Base-by-base conservation (phyloP, 2,888 invertebrate genomes). In the Cyrtodaria siliqua region DNA sequence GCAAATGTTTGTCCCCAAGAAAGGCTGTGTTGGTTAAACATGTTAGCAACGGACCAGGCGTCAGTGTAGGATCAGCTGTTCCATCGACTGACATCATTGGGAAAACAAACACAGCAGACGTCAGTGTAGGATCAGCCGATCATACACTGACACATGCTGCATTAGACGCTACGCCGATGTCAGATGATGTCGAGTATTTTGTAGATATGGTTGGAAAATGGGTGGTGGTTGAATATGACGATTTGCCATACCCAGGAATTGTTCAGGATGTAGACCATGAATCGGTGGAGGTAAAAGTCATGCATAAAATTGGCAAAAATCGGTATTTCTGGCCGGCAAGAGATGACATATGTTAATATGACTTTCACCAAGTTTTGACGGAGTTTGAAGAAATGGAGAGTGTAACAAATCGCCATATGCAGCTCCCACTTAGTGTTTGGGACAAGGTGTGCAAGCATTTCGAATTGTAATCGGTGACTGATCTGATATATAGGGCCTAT, bases 191-290 rank as follows among this genome's bases (percentile, higher is more conserved):
- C 6, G 49, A 49, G 6, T n/a, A 14, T 8, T 49, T 16, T 56
- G 33, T 16, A 24, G n/a, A 18, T 33, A n/a, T 56, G 29, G 33
- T 64, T 53, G 44, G 55, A 6, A 40, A 42, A 44, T 64, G 53
- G 64, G 55, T 64, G 6, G 64, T 64, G 18, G 55, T 53, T 24
- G 24, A 23, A 20, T 59, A 59, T 24, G 59, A 59, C 24, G 42
- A 23, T 23, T 24, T 55, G 53, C 55, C 53, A 20, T 64, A 55
- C 27, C 64, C 55, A n/a, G 55, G 64, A 3, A 64, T 55, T 42
- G 64, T 64, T 42, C 44, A 59, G 26, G 27, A 59, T 59, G 26
- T 59, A 4, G 59, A 59, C 44, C 44, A 59, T 14, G 59, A 59
- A 23, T 59, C 59, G 12, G 59, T 59, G 44, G 44, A 24, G 44